Base-by-base conservation (phyloP, 2,888 invertebrate species). In the Acrobeloides nanus region DNA sequence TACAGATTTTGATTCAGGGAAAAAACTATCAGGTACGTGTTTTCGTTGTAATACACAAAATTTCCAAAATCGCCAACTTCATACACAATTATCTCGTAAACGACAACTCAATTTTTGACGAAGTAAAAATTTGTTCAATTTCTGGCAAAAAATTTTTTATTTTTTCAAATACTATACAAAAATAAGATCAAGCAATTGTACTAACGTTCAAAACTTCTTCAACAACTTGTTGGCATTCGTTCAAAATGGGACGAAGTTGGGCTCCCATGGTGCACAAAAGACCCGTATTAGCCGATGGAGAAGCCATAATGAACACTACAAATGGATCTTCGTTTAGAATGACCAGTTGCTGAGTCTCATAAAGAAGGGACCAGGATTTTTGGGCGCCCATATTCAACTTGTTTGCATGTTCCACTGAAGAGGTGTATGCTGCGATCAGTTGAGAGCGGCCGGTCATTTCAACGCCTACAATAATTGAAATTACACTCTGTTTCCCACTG, bases 361-460 rank as follows among this genome's bases (percentile, higher is more conserved):
- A 57, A 20, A 41, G 46, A 38, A 62, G 61, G 15, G 44, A 34
- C 53, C 56, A 58, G 26, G 26, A 51, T 31, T 57, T 57, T 35
- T 61, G 61, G 21, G 17, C 45, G 37, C 57, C 57, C 33, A 57
- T 41, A 8, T 42, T 46, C 10, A 57, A 47, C 24, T 61, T 61
- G 18, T 33, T 53, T 7, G 51, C 55, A 31, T 57, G 57, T 18
- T 57, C 57, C 15, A 62, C 24, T 20, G 55, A 38, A 4, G 42
- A 21, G 12, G 39, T 51, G 31, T 38, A 61, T 1, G 57, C 61
- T 33, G 38, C 25, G 15, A 43, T 57, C 31, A 61, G 33, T 20
- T 50, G 45, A 15, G 44, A 23, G 15, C 48, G 48, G 43, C 61
- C 61, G 3, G 60, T 45, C 26, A 51, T 46, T 15, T 55, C 55